A percentile compares a stretch with the other conserved stretches of the same genome.
Conservation (phyloP, 2,797 vertebrate genomes). For the Macrochelys suwanniensis region DNA sequence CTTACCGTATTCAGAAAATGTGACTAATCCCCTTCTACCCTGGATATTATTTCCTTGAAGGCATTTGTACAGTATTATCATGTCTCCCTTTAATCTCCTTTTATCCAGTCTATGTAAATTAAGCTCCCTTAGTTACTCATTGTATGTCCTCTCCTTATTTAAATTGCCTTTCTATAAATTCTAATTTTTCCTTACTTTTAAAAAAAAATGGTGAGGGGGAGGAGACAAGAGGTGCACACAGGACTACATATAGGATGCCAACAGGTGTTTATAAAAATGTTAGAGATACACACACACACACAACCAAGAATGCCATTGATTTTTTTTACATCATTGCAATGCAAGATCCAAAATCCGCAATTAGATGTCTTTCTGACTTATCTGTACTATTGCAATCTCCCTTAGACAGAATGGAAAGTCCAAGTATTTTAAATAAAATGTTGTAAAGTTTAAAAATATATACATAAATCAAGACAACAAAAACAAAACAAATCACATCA, state of each 20-base stretch:
- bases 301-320: not conserved
- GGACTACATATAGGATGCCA: not conserved
- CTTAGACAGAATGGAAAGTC: not conserved
- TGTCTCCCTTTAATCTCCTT: not conserved
- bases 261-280: not conserved
- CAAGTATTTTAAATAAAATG: not conserved
- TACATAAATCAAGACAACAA: not conserved
- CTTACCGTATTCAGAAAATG: not conserved
- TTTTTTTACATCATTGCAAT: fast-evolving
- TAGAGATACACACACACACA: fast-evolving
- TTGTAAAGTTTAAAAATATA: not conserved
- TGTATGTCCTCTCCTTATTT: not conserved
- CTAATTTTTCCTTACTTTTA: not conserved
- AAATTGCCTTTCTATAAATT: not conserved
- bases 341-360: not conserved
- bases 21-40: not conserved
- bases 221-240: not conserved
- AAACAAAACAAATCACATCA: not conserved
- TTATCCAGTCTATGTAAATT: not conserved
- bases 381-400: not conserved
- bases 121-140: not conserved
- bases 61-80: not conserved
- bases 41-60: not conserved
- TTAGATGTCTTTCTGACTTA: not conserved
- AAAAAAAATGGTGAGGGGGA: not conserved